Evolutionary conservation across 2,113 vertebrate species (phyloP).

Genomic region (Herpetotheres cachinnans): DNA sequence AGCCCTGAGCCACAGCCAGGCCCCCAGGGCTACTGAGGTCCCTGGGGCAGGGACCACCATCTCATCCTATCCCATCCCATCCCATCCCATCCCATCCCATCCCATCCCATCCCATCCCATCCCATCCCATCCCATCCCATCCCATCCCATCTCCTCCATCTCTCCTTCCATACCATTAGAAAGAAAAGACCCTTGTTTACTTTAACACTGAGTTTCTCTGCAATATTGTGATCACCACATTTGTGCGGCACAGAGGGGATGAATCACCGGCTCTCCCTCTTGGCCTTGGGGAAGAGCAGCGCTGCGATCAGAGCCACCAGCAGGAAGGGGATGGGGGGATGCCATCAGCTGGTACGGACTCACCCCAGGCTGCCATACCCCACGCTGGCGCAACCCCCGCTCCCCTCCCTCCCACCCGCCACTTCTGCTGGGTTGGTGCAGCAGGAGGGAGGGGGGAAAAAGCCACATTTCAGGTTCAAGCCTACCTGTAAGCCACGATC

Average conservation of each 20-base stretch:
- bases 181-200: not conserved
- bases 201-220: not conserved
- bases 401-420: not conserved
- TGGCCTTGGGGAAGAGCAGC: not conserved
- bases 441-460: not conserved
- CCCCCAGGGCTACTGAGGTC: not conserved
- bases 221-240: not conserved
- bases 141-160: not conserved
- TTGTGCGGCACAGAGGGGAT: rapidly evolving
- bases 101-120: not conserved
- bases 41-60: too few relatives aligned
- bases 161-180: not conserved
- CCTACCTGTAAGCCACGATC: rapidly evolving
- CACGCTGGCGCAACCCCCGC: rapidly evolving
- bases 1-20: not conserved
- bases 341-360: not conserved
- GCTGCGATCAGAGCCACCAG: rapidly evolving
- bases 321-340: not conserved
- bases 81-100: too few relatives aligned
- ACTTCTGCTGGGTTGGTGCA: not conserved
- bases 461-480: not conserved
- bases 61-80: not conserved
- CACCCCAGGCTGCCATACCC: not conserved
- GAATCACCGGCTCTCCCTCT: not conserved
- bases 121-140: not conserved